Conservation (phyloP, 2,797 vertebrate genomes). For the Sebastes cheni region DNA sequence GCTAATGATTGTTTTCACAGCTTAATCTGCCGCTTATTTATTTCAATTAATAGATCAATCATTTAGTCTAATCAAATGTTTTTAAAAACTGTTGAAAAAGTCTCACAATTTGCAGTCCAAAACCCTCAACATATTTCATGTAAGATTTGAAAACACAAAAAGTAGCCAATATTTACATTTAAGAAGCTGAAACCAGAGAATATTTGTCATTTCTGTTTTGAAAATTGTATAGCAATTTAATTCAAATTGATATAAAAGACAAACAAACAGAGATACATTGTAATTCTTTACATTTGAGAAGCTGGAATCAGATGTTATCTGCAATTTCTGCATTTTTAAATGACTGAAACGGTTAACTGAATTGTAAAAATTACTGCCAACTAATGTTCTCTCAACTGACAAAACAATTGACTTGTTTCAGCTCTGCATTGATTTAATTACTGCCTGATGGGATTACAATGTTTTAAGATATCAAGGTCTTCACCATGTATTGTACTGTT, state of each 20-base stretch:
- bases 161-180: background rate
- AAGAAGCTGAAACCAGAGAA: background rate
- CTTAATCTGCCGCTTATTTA: background rate
- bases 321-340: background rate
- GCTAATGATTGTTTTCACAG: background rate
- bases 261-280: too few relatives aligned
- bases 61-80: fast-evolving
- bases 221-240: too few relatives aligned
- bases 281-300: background rate
- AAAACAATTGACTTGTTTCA: background rate
- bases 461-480: background rate
- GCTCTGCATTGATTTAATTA: background rate
- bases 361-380: background rate
- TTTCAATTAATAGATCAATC: background rate
- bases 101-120: background rate
- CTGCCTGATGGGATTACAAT: background rate
- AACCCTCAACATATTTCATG: background rate
- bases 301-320: background rate
- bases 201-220: background rate
- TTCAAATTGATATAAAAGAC: background rate
- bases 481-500: background rate
- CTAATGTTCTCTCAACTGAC: background rate
- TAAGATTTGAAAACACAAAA: background rate
- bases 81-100: too few relatives aligned
- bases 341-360: background rate